Base-by-base conservation (phyloP, 2,888 invertebrate genomes). In the Papilio protenor region DNA sequence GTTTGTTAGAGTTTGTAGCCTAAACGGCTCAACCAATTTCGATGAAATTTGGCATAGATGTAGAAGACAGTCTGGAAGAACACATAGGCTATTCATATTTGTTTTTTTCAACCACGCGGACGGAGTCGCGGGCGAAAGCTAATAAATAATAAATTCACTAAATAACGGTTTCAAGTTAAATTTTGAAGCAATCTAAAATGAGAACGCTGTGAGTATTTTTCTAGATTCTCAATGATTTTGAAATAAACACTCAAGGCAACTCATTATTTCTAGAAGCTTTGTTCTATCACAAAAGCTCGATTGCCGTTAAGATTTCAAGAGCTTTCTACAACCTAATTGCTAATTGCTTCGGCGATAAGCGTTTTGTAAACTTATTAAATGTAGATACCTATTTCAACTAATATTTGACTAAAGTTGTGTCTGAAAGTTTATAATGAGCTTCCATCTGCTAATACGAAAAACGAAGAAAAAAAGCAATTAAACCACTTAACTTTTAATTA, bases 211-310 rank as follows among this genome's bases (percentile, higher is more conserved):
- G 27, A 27, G 14, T 61, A 27, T 61, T 61, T 61, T 61, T 33
- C 64, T 33, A 21, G 61, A 33, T 64, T 64, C 12, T 18, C 33
- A 27, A 64, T 64, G 6, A 64, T 64, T 64, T 33, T 64, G 64
- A 64, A 64, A 64, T 64, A 64, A 64, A 64, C 33, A 64, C 73
- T 33, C 16, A 40, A 45, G 45, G 40, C 21, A 6, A 61, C 59
- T 73, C 59, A 59, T 59, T 73, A 73, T 73, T 59, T 47, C 40
- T 45, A 59, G 59, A 61, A 23, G 73, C 73, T 73, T 61, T 73
- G 59, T 73, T 73, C 21, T n/a, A 59, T 45, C 45, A 73, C 47
- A 73, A 73, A 61, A 73, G 73, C 59, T 45, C 73, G 73, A 47
- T 61, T 14, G 73, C 40, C 57, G 40, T 61, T 73, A 61, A 45